Evolutionary conservation across 2,888 invertebrate species (phyloP), one percentile per base, ranked within the genome.

Genomic region (Eucriotettix oculatus): DNA sequence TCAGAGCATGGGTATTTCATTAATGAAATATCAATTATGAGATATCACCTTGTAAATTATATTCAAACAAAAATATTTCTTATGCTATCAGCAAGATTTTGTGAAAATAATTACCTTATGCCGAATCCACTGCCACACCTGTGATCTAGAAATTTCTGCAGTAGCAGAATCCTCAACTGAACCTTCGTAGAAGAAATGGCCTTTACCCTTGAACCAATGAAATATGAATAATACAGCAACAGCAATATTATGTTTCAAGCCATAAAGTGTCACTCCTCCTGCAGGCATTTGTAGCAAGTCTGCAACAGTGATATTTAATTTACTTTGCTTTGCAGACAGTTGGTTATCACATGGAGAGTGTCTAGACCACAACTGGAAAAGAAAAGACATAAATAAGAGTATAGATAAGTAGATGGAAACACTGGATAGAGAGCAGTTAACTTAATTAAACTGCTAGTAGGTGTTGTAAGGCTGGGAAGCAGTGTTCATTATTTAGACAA

Each of bases 61-160:
- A 48, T 5, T 48, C 48, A 5, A 16, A 2, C 48, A 48, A 48
- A 48, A 48, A 48, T 48, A 12, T n/a, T 48, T 48, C 48, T 16
- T 9, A 48, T 48, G 14, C 48, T 16, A 44, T n/a, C n/a, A n/a
- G n/a, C n/a, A n/a, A n/a, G n/a, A 44, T 44, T 44, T 44, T 44
- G 16, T 1, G 48, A 5, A 5, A 2, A 5, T 29, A 7, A 29
- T 29, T 68, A 81, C 81, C 66, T 76, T 71, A 68, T 84, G 84
- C 61, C 80, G 73, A 61, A 85, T 79, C 84, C 86, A 86, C 70
- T 86, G 86, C 86, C 86, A 86, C 60, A 86, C 77, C 72, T 86
- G 86, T 41, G 79, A 80, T 58, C 86, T 75, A 0, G 84, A 85
- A 68, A 86, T 86, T 71, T 87, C 86, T 1, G 86, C 86, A 0